These are phyloP conservation scores for Gymnobelideus leadbeateri DNA, from an alignment of 2,113 vertebrate species.

Conservation along the genomic window DNA sequence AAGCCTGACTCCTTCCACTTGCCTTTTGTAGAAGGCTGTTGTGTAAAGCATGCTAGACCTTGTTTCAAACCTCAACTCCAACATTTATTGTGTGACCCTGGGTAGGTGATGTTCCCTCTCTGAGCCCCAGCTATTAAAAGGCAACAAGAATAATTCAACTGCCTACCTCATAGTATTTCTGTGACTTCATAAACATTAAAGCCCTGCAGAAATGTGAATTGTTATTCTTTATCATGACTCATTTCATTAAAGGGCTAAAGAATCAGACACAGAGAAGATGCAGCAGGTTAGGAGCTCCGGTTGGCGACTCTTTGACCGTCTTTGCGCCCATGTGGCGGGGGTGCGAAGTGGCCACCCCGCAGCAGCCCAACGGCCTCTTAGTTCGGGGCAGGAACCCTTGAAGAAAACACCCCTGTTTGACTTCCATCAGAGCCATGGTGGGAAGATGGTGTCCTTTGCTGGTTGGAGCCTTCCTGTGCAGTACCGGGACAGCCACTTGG, in stretches of 20 bases:
- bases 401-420: conserved; percentile 87
- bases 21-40: neutral
- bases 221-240: neutral
- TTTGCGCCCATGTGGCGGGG: too few relatives aligned
- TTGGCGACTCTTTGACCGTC: too few relatives aligned
- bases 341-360: too few relatives aligned
- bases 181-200: neutral
- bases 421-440: conserved; percentile 88
- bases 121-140: neutral
- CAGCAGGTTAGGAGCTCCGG: too few relatives aligned
- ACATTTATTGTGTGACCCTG: neutral
- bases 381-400: conserved; percentile 61
- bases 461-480: conserved; percentile 92
- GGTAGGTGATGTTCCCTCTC: neutral
- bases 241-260: neutral
- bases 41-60: neutral
- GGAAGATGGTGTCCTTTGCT: conserved; percentile 91
- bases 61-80: neutral
- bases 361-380: too few relatives aligned
- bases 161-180: neutral
- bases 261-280: neutral
- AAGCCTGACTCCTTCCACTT: neutral
- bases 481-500: conserved; percentile 88
- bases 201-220: neutral
- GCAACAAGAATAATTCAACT: neutral